Conservation (phyloP, 2,888 invertebrate species). For the Pediacus dermestoides region DNA sequence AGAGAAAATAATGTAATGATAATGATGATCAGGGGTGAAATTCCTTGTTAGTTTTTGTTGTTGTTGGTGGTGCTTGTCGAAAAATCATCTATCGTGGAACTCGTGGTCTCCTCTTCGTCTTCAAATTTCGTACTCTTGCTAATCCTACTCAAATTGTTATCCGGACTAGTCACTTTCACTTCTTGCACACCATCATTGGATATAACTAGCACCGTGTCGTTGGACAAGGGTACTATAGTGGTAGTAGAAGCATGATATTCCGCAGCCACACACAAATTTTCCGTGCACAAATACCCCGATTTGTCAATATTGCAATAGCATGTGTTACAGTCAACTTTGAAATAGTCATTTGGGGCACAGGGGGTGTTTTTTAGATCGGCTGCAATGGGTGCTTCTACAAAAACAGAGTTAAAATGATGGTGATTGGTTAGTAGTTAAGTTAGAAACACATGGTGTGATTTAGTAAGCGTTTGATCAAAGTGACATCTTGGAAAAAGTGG, state of each 20-base stretch:
- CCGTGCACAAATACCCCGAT: conserved; percentile 54
- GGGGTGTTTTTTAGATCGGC: conserved; percentile 43
- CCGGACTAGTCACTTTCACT: conserved; percentile 16
- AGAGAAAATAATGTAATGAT: too few relatives aligned
- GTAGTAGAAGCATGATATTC: conserved; percentile 26
- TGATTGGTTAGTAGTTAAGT: too few relatives aligned
- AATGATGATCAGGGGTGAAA: too few relatives aligned
- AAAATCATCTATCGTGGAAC: too few relatives aligned
- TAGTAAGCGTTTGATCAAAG: conserved; percentile 32
- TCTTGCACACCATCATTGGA: conserved; percentile 19
- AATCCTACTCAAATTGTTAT: conserved; percentile 19
- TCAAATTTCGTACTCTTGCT: neutral
- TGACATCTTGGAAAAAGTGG: conserved; percentile 12
- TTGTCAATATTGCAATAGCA: conserved; percentile 58
- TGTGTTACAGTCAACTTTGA: conserved; percentile 57
- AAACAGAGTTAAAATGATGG: too few relatives aligned
- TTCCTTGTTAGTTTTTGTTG: too few relatives aligned
- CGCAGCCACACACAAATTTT: conserved; percentile 47
- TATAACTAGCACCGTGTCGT: conserved; percentile 41
- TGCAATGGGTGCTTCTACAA: conserved; percentile 33
- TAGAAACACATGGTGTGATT: conserved; percentile 12
- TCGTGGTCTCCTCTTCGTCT: too few relatives aligned
- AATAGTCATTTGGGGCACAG: conserved; percentile 55
- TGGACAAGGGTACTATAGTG: conserved; percentile 25
- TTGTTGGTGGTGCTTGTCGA: too few relatives aligned